Conservation (phyloP, 2,888 invertebrate genomes). For the Osedax frankpressi region DNA sequence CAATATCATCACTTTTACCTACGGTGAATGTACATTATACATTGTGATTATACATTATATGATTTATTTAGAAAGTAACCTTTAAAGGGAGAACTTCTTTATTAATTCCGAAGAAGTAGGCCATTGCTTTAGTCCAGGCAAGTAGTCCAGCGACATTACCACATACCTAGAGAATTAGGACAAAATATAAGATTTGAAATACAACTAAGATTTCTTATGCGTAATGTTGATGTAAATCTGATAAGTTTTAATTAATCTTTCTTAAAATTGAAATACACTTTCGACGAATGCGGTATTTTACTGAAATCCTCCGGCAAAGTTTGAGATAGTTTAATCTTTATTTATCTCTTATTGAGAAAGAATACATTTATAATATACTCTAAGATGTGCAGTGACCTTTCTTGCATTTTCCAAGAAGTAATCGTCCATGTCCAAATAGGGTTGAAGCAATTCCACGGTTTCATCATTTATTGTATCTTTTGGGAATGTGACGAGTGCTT, state of each 20-base stretch:
- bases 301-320: not conserved
- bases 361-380: not conserved
- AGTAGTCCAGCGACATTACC: constrained; percentile 46
- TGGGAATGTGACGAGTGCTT: constrained; percentile 75
- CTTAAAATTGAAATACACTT: too few species aligned
- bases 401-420: constrained; percentile 45
- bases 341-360: not conserved
- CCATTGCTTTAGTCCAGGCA: constrained; percentile 47
- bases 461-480: constrained; percentile 47
- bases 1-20: too few species aligned
- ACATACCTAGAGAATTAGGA: too few species aligned
- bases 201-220: too few species aligned
- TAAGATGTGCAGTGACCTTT: constrained; percentile 26
- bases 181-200: too few species aligned
- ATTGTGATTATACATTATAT: not conserved
- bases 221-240: too few species aligned
- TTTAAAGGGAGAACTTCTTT: constrained; percentile 47
- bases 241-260: too few species aligned
- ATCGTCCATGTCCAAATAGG: constrained; percentile 43
- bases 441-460: constrained; percentile 44
- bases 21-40: too few species aligned
- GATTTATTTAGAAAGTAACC: constrained; percentile 29
- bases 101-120: constrained; percentile 45
- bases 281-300: not conserved
- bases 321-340: not conserved